Evolutionary conservation across 2,888 invertebrate genomes (phyloP).

Genomic region (Drosophila hawaiiensis): DNA sequence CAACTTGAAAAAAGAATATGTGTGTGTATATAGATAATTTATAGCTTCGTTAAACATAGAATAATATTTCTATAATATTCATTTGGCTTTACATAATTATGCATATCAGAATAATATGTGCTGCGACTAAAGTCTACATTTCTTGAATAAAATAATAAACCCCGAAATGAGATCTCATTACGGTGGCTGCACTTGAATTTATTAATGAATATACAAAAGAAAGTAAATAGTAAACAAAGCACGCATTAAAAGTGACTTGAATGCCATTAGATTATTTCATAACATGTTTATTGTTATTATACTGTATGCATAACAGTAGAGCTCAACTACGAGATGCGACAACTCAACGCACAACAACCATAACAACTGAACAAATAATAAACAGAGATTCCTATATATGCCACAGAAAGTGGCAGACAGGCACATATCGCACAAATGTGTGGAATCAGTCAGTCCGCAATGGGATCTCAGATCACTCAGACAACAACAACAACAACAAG

Average conservation of each 20-base stretch:
- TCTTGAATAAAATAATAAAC: background rate
- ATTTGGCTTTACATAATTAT: background rate
- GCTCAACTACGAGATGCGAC: slow-evolving; percentile 39
- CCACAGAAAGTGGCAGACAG: slow-evolving; percentile 8
- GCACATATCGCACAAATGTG: background rate
- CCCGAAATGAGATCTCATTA: background rate
- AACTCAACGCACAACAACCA: slow-evolving; percentile 15
- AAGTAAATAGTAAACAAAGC: background rate
- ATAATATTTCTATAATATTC: background rate
- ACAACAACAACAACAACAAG: slow-evolving; percentile 9
- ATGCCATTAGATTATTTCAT: background rate
- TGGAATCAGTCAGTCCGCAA: background rate
- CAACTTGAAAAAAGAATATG: background rate
- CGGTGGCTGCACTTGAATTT: background rate
- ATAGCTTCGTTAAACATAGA: too few species aligned
- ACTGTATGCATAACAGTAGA: slow-evolving; percentile 13
- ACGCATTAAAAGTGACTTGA: background rate
- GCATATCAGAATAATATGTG: background rate
- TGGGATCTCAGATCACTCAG: slow-evolving; percentile 22
- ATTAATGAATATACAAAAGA: background rate
- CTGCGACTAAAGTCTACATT: background rate
- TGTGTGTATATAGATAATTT: background rate
- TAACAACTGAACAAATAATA: slow-evolving; percentile 34
- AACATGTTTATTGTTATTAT: slow-evolving; percentile 10
- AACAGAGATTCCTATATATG: slow-evolving; percentile 19